Evolutionary conservation across 2,888 invertebrate species (phyloP), one percentile per base, ranked within the genome.

Genomic region (Branchellion lobata): DNA sequence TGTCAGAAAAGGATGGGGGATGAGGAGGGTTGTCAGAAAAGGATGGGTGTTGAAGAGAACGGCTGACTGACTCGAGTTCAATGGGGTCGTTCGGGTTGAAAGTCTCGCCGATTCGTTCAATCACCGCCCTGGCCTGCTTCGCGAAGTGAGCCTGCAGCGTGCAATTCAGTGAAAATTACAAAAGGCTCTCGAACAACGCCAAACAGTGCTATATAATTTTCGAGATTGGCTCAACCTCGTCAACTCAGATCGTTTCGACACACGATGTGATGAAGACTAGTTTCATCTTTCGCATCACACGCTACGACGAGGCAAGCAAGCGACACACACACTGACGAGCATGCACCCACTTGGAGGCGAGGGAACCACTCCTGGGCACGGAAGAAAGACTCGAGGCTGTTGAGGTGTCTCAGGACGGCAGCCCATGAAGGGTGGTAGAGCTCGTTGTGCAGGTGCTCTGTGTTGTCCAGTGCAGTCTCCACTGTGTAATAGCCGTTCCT

Each of bases 401-500:
- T 8, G 31, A 75, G 51, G 47, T 79, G 74, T 5, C 61, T 36
- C n/a, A 75, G n/a, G n/a, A 73, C 51, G 1, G 71, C 36, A 31
- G 31, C 36, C 79, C 79, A 79, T 11, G 75, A 34, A 27, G 36
- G 47, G 31, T 40, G 57, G 27, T 31, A 40, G 1, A 31, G 29
- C 31, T 79, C 79, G 24, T 21, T 65, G 24, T 34, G 65, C n/a
- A 79, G n/a, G 24, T 36, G 61, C 18, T 36, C 65, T 18, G 75
- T 79, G 61, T 74, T 75, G 29, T 79, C 75, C 27, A 75, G 36
- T 0, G 75, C 75, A 5, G 57, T 27, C 5, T 57, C 57, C 29
- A 57, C 65, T 27, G 65, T 11, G 68, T 61, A 79, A 36, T 79
- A 75, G 5, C 68, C 68, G 65, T 74, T 75, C 47, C 79, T 79